phyloP scores from a whole-genome alignment of 2,113 vertebrate genomes.

The Siphamia tubifer region DNA sequence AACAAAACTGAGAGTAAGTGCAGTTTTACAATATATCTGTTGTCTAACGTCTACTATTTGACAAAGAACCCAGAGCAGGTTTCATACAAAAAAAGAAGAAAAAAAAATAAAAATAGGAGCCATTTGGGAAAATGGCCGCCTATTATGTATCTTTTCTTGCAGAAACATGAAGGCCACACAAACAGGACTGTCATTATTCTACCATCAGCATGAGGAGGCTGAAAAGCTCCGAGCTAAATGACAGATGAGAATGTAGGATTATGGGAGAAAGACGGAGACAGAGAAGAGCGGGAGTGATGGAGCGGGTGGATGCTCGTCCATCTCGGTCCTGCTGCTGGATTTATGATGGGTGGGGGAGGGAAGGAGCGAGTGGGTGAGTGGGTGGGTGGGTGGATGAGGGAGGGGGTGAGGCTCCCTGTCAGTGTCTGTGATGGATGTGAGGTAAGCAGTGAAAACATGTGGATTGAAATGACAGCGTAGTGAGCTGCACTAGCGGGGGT shows the following conservation, averaged over 20 bases:
- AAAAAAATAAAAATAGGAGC: no score
- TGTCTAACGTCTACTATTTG: constrained; percentile 27
- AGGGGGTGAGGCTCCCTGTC: no score
- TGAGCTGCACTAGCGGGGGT: background rate
- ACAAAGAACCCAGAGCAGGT: constrained; percentile 9
- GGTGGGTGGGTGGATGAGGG: background rate
- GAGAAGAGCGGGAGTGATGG: constrained; percentile 15
- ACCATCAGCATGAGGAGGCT: constrained; percentile 6
- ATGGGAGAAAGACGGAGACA: background rate
- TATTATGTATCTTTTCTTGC: constrained; percentile 24
- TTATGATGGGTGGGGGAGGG: constrained; percentile 7
- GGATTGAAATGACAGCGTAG: constrained; percentile 26
- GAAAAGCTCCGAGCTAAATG: constrained; percentile 6
- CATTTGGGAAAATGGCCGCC: constrained; percentile 26
- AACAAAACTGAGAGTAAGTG: constrained; percentile 2
- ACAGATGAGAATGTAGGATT: constrained; percentile 37
- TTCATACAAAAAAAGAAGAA: constrained; percentile 29
- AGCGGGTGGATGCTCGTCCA: constrained; percentile 41
- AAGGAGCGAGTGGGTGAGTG: background rate
- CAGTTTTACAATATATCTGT: constrained; percentile 2
- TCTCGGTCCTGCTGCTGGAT: constrained; percentile 34
- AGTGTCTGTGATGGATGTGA: constrained; percentile 33
- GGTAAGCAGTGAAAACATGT: constrained; percentile 42
- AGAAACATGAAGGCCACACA: constrained; percentile 3
- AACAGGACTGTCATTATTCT: constrained; percentile 35